A percentile compares a stretch with the other conserved stretches of the same genome.
phyloP scores from a whole-genome alignment of 2,113 vertebrate species.

The Alaudala cheleensis region DNA sequence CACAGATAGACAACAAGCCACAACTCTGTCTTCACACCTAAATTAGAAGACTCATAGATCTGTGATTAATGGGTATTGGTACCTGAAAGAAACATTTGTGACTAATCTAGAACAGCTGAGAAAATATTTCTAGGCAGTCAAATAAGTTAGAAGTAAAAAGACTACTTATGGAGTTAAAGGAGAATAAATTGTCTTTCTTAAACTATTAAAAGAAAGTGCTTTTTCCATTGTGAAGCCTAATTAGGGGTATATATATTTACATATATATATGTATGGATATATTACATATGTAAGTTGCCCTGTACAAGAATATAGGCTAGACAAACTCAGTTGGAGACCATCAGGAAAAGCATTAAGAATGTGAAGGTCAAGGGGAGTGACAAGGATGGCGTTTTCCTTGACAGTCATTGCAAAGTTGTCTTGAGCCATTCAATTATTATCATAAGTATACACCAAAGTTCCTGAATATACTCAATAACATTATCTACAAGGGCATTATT shows the following conservation, averaged over 20 bases:
- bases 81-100: background rate
- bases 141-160: background rate
- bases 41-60: background rate
- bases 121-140: background rate
- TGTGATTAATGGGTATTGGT: background rate
- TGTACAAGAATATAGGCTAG: background rate
- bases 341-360: background rate
- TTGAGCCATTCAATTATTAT: background rate
- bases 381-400: background rate
- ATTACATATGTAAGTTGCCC: background rate
- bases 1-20: background rate
- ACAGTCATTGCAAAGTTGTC: background rate
- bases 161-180: background rate
- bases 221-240: background rate
- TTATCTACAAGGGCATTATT: background rate
- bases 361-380: background rate
- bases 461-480: background rate
- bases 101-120: background rate
- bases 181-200: background rate
- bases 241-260: background rate
- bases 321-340: background rate
- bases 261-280: too few relatives aligned
- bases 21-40: background rate
- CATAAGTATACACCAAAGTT: background rate
- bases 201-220: background rate